Base-by-base conservation (phyloP, 2,797 vertebrate genomes). In the Enteromius viviparus region DNA sequence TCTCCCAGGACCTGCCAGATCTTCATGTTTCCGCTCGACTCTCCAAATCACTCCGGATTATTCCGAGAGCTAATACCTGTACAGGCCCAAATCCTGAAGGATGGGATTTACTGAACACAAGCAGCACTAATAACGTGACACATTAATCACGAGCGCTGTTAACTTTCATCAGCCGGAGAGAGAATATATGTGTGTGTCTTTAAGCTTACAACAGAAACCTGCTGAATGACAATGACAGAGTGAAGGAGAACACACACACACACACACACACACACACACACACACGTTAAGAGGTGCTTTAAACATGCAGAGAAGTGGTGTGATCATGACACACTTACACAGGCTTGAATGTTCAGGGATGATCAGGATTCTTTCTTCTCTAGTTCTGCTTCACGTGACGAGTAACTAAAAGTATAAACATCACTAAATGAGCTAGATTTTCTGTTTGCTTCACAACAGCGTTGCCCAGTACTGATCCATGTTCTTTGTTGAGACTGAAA, bases 61-160 rank as follows among this genome's bases (percentile, higher is more conserved):
- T 96, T 97, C 96, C 89, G 93, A 95, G 92, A 97, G 96, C 96
- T 99, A 99, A 98, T 99, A 98, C 97, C 97, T 98, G 97, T 97
- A 97, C 96, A 97, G 95, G 95, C 96, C 95, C 53, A 97, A 97
- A 97, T 97, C 97, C 96, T 99, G 97, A 99, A 97, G 97, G 97
- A 98, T 96, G 96, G 97, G 97, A 99, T 99, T 81, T 99, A 98
- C 91, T 96, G 96, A 96, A 97, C 95, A 94, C 97, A 82, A 96
- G 96, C 97, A 96, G 97, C 97, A 93, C 95, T 95, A 97, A 97
- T 96, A 96, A 26, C 97, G 93, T 94, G 94, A 94, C 96, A 97
- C 94, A 95, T 96, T 98, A 98, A 98, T 99, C 97, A 96, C 93
- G 87, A 81, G 75, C 37, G 58, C 72, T 75, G 62, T 72, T 42